Percentiles rank a stretch among this genome's conserved stretches.
phyloP scores from a whole-genome alignment of 2,888 invertebrate genomes.

The Oligia strigilis region DNA sequence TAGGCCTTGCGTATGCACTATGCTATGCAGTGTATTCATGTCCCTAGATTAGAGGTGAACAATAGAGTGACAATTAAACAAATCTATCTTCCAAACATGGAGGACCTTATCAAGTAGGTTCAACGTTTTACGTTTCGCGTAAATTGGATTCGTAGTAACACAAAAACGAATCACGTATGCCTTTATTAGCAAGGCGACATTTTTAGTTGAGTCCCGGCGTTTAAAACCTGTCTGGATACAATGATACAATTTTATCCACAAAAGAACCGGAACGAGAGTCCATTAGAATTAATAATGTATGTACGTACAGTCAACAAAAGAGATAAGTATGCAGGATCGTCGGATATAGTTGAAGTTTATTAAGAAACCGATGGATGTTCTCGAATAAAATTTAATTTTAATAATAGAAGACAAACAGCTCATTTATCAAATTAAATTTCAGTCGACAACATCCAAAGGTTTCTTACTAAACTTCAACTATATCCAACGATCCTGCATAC shows the following conservation, averaged over 20 bases:
- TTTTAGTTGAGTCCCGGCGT: background rate
- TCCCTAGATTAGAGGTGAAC: background rate
- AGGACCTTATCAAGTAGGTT: background rate
- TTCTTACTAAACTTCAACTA: too few relatives aligned
- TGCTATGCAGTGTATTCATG: background rate
- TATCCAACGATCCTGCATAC: too few relatives aligned
- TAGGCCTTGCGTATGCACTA: background rate
- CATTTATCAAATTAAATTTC: too few relatives aligned
- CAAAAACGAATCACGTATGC: conserved; percentile 2
- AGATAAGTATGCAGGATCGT: too few relatives aligned
- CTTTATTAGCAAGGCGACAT: conserved; percentile 17
- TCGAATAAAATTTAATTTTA: too few relatives aligned
- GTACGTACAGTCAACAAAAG: background rate
- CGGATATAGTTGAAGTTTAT: too few relatives aligned
- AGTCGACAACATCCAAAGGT: too few relatives aligned
- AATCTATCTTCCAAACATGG: background rate
- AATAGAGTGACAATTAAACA: background rate
- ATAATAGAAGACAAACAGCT: too few relatives aligned
- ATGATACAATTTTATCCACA: conserved; percentile 15
- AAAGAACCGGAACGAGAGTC: conserved; percentile 19
- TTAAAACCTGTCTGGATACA: conserved; percentile 27
- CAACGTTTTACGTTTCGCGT: background rate
- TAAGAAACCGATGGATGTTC: too few relatives aligned
- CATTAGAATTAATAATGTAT: conserved; percentile 50
- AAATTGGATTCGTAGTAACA: background rate